phyloP scores from a whole-genome alignment of 2,797 vertebrate species.

The Darevskia nairensis region DNA sequence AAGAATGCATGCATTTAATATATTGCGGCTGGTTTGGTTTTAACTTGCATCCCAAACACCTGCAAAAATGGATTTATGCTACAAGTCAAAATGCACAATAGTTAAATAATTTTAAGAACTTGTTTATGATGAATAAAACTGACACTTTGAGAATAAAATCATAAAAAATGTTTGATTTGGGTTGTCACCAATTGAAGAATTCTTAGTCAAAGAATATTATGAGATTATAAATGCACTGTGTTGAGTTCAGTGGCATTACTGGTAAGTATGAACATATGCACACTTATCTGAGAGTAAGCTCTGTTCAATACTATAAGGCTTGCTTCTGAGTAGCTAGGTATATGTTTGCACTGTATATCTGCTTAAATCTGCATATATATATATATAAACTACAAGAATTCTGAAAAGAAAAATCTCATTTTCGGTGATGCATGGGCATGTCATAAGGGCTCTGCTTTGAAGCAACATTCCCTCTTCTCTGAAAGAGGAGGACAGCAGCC shows the following conservation, averaged over 20 bases:
- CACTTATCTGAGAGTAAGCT: not conserved
- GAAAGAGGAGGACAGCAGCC: not conserved
- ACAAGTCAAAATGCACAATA: conserved; percentile 41
- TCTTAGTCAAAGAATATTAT: not conserved
- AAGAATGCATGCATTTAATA: conserved; percentile 38
- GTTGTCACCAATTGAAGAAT: not conserved
- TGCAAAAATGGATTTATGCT: conserved; percentile 43
- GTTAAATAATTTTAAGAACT: conserved; percentile 42
- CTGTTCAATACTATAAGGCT: too few species aligned
- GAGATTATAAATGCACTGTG: not conserved
- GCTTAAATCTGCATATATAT: not conserved
- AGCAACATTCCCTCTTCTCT: not conserved
- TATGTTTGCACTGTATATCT: not conserved
- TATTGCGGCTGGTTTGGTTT: conserved; percentile 58
- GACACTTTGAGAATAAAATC: conserved; percentile 52
- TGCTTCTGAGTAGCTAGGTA: not conserved
- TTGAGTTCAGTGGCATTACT: not conserved
- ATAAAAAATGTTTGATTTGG: not conserved
- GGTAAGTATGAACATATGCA: not conserved
- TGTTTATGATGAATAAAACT: conserved; percentile 56
- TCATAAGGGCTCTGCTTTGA: not conserved
- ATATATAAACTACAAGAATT: not conserved
- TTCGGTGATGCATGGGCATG: too few species aligned
- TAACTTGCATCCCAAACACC: conserved; percentile 51
- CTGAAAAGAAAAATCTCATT: not conserved